A percentile compares a stretch with the other conserved stretches of the same genome.
These are phyloP conservation scores for Australoheros scitulus DNA, from an alignment of 2,113 vertebrate genomes.

Conservation along the genomic window DNA sequence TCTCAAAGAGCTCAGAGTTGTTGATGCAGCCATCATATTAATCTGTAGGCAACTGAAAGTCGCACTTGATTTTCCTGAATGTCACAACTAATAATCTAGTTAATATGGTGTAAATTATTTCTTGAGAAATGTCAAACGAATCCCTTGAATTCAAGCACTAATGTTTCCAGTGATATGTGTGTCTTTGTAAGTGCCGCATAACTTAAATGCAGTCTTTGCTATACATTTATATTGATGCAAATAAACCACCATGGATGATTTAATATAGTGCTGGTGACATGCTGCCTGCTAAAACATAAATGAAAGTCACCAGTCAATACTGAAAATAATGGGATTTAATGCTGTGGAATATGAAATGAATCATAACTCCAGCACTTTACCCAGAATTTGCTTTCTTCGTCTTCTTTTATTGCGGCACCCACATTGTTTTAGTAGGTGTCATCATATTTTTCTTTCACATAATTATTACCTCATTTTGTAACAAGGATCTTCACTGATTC, in stretches of 20 bases:
- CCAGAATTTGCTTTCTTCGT: background rate
- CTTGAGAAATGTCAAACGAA: background rate
- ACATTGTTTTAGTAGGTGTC: constrained; percentile 34
- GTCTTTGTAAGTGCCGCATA: constrained; percentile 13
- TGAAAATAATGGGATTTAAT: constrained; percentile 33
- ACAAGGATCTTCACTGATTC: constrained; percentile 23
- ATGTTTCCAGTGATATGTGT: background rate
- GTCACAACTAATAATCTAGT: constrained; percentile 20
- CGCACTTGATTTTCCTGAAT: constrained; percentile 2
- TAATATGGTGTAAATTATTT: background rate
- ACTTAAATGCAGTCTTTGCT: background rate
- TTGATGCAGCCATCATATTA: constrained; percentile 48
- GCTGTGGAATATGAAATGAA: constrained; percentile 33
- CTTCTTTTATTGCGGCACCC: constrained; percentile 10
- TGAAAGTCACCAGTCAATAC: constrained; percentile 31
- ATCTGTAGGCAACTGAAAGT: constrained; percentile 18
- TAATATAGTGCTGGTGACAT: constrained; percentile 10
- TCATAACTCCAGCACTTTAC: constrained; percentile 23
- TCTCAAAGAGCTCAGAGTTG: constrained; percentile 52
- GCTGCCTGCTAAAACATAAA: constrained; percentile 26
- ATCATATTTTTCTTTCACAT: background rate
- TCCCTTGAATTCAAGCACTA: background rate
- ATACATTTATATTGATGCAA: constrained; percentile 14
- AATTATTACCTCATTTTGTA: constrained; percentile 20
- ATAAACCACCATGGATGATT: constrained; percentile 21